These are phyloP conservation scores for Epizoanthus illoricatus DNA, from an alignment of 92 coral and sea anemone genomes.

Conservation along the genomic window DNA sequence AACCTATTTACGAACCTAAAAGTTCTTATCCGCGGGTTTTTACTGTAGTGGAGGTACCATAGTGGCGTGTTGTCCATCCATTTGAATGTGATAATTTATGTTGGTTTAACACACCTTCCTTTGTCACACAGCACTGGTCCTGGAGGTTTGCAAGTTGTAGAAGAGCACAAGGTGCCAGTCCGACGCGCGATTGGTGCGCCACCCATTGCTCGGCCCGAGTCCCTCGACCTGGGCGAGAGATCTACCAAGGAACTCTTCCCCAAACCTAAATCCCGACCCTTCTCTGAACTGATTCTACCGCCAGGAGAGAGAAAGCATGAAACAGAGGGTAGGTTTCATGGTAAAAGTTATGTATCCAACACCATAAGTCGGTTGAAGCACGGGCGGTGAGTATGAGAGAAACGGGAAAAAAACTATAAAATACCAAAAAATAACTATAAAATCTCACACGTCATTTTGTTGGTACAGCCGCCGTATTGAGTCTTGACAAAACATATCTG, in stretches of 20 bases:
- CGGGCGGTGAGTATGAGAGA: neutral
- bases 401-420: too few species aligned
- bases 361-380: neutral
- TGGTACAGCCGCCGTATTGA: too few species aligned
- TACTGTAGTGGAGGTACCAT: neutral
- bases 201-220: slow-evolving; percentile 38
- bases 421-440: too few species aligned
- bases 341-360: neutral
- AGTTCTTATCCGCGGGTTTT: too few species aligned
- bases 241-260: slow-evolving; percentile 31
- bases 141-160: slow-evolving; percentile 29
- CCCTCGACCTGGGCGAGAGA: slow-evolving; percentile 15
- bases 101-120: neutral
- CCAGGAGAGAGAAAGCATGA: slow-evolving; percentile 33
- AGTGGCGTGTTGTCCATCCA: neutral
- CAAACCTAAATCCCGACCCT: slow-evolving; percentile 29
- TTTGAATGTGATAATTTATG: neutral
- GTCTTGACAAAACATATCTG: too few species aligned
- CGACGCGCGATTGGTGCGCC: slow-evolving; percentile 13
- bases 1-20: too few species aligned
- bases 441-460: too few species aligned
- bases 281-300: slow-evolving; percentile 35
- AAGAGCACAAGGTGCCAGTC: slow-evolving; percentile 26
- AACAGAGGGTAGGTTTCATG: slow-evolving; percentile 22
- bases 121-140: slow-evolving; percentile 26